Percentiles rank a stretch among this genome's conserved stretches.
These are phyloP conservation scores for Oceanodroma tethys DNA, from an alignment of 2,113 vertebrate genomes.

Conservation along the genomic window DNA sequence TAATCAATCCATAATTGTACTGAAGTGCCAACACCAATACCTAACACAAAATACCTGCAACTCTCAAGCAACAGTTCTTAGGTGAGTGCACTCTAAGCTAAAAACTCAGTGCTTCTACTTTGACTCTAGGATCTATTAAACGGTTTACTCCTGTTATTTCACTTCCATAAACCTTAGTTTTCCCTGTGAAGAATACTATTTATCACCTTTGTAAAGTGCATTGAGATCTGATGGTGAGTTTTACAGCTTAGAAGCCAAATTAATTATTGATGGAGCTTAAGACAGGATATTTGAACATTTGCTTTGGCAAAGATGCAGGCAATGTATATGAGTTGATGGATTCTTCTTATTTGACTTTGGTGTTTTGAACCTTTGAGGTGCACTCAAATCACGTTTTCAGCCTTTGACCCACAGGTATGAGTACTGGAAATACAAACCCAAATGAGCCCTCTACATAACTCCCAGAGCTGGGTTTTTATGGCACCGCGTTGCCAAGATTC, in stretches of 20 bases:
- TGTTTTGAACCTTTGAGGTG: background rate
- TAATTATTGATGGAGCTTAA: background rate
- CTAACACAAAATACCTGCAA: background rate
- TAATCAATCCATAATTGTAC: background rate
- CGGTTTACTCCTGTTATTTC: background rate
- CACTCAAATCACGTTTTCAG: background rate
- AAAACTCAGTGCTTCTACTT: background rate
- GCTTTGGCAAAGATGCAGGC: background rate
- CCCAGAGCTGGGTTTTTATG: background rate
- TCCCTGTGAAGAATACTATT: background rate
- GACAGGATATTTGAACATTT: background rate
- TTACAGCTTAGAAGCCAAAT: background rate
- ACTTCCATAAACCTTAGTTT: background rate
- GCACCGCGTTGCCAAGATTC: background rate
- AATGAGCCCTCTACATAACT: background rate
- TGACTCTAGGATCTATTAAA: background rate
- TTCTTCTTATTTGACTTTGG: constrained; percentile 1
- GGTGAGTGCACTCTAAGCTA: background rate
- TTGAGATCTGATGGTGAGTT: background rate
- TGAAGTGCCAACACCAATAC: background rate
- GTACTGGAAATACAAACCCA: background rate
- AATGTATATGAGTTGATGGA: background rate
- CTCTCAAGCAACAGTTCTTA: background rate
- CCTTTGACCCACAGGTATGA: background rate
- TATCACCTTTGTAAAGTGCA: background rate